Evolutionary conservation across 2,797 vertebrate genomes (phyloP), one percentile per base, ranked within the genome.

Genomic region (Phataginus tetradactyla): DNA sequence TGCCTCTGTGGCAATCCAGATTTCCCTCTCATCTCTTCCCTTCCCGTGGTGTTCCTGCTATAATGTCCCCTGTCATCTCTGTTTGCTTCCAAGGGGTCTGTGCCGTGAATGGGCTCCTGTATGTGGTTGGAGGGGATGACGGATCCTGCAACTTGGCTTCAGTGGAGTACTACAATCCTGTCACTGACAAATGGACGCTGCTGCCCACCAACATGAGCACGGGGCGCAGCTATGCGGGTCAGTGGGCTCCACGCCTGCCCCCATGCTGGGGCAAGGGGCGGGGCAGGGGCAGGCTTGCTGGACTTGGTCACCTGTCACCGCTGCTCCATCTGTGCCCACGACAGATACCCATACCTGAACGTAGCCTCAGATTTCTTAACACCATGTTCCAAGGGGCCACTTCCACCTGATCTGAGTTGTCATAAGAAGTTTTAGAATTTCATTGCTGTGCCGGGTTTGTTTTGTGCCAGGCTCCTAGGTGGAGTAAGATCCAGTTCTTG

Each of bases 121-220:
- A 99, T 1, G 99, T 99, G 97, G 99, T 99, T 0, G 99, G 99
- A 34, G 99, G 99, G n/a, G 99, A 99, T 10, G 99, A 99, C 14
- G 99, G 99, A 0, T 99, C 99, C 42, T 99, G 99, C 96, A 99
- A 99, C 96, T 97, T 99, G 96, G 99, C 99, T 63, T 99, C 99
- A 0, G 99, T 99, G 57, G 99, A 99, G 96, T 99, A 99, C 97
- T 99, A 99, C 97, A 99, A 99, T 98, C 99, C 99, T 0, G 98
- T 99, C 95, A 98, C 98, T 0, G 99, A 99, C 98, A 99, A 99
- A 92, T 99, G 99, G 99, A 99, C 99, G 0, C 98, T 99, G 83
- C 98, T 99, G 68, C 99, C 99, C 23, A 99, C 99, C 88, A 99
- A 99, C 98, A 99, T 99, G 99, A 99, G 99, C 98, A 99, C 99